Conservation (phyloP, 2,797 vertebrate genomes). For the Eulemur coronatus region DNA sequence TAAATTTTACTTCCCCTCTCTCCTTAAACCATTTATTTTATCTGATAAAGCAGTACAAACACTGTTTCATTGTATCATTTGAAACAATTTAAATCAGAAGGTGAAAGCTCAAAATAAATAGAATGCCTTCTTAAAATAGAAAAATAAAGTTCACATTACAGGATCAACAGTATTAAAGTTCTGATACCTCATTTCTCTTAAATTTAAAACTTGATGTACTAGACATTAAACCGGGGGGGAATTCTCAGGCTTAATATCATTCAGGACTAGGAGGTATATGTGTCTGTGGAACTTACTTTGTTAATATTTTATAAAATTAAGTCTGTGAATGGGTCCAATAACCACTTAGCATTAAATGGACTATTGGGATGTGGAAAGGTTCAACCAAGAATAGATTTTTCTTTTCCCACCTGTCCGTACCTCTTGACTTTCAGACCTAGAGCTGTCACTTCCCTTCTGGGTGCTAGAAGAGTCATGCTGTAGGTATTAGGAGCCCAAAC, state of each 20-base stretch:
- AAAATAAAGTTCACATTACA: conserved; percentile 8
- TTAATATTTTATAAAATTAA: not conserved
- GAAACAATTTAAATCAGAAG: not conserved
- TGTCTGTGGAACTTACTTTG: not conserved
- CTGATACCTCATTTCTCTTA: not conserved
- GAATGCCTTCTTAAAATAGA: not conserved
- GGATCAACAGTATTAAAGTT: not conserved
- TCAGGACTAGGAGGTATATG: not conserved
- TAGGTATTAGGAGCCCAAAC: not conserved
- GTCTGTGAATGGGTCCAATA: too few relatives aligned
- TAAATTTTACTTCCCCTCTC: not conserved
- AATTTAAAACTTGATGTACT: conserved; percentile 14
- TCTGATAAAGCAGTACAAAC: not conserved
- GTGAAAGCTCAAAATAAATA: conserved; percentile 8
- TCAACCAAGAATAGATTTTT: not conserved
- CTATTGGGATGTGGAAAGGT: not conserved
- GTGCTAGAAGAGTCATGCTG: not conserved
- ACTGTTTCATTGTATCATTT: not conserved
- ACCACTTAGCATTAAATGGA: not conserved
- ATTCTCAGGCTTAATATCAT: not conserved
- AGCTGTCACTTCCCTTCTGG: not conserved
- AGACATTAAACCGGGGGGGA: not conserved
- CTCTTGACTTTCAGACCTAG: not conserved
- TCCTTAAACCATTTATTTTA: not conserved
- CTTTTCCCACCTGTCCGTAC: not conserved